Evolutionary conservation across 2,888 invertebrate species (phyloP), one percentile per base, ranked within the genome.

Genomic region (Candidula unifasciata): DNA sequence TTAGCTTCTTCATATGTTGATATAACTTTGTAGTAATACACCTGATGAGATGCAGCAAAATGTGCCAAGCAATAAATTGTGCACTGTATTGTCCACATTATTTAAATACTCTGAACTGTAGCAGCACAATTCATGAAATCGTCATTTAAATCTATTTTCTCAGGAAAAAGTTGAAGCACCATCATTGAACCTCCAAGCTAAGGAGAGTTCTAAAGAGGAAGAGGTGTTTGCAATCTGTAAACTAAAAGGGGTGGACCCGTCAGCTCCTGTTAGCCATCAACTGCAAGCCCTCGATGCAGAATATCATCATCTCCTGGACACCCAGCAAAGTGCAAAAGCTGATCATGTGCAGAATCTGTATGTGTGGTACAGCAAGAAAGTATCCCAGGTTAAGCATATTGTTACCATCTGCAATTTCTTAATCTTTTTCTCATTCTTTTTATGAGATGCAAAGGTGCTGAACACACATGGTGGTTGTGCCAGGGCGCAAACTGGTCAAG

Each of bases 231-330:
- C 93, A 30, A 93, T 93, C 60, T 93, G 93, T 88, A 90, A 91
- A 86, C 86, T 93, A 52, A 90, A 91, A 78, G 92, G 92, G 3
- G 92, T 93, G 6, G 90, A 90, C 10, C 82, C 88, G 3, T 85
- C 89, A 10, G 91, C 93, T 16, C 92, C 93, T 0, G 88, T 93
- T n/a, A 89, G 92, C 18, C 89, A 91, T 30, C 92, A 93, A 77
- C 89, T 93, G 76, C 93, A 93, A 87, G 93, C 93, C 35, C 90
- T 93, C 79, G 93, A 93, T 84, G 88, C 90, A 86, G 93, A 93
- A 85, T 93, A 92, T 85, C 93, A 93, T 82, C 90, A 91, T 83
- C 88, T 93, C 37, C 68, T 91, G 27, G 90, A 91, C 44, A 89
- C 87, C 35, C 91, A 91, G 33, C 93, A 93, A 83, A 89, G 91